Conservation (phyloP, 2,797 vertebrate genomes). For the Anas capensis region DNA sequence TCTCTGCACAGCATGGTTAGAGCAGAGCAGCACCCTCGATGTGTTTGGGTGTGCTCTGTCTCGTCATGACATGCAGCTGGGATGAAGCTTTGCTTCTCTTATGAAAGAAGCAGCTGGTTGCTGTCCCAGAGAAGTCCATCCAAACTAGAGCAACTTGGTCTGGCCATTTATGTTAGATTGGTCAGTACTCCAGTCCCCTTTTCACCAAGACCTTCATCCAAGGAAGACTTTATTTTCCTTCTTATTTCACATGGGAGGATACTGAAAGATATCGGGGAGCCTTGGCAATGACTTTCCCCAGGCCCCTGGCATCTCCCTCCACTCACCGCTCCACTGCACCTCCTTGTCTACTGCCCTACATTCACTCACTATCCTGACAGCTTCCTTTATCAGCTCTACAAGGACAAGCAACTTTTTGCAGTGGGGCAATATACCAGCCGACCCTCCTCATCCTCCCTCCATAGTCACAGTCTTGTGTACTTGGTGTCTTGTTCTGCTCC, state of each 20-base stretch:
- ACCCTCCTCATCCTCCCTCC: not conserved
- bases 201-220: not conserved
- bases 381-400: not conserved
- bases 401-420: not conserved
- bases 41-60: not conserved
- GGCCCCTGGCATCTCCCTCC: not conserved
- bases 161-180: not conserved
- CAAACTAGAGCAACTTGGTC: not conserved
- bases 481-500: not conserved
- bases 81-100: not conserved
- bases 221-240: not conserved
- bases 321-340: not conserved
- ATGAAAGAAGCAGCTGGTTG: not conserved
- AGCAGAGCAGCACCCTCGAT: not conserved
- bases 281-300: not conserved
- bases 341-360: not conserved
- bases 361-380: not conserved
- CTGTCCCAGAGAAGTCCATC: not conserved
- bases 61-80: not conserved
- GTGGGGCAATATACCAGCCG: not conserved
- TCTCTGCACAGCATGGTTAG: not conserved
- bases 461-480: not conserved
- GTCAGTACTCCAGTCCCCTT: not conserved
- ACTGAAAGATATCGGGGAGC: not conserved
- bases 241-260: not conserved